Evolutionary conservation across 2,888 invertebrate genomes (phyloP), one percentile per base, ranked within the genome.

Genomic region (Anthoptus insignis): DNA sequence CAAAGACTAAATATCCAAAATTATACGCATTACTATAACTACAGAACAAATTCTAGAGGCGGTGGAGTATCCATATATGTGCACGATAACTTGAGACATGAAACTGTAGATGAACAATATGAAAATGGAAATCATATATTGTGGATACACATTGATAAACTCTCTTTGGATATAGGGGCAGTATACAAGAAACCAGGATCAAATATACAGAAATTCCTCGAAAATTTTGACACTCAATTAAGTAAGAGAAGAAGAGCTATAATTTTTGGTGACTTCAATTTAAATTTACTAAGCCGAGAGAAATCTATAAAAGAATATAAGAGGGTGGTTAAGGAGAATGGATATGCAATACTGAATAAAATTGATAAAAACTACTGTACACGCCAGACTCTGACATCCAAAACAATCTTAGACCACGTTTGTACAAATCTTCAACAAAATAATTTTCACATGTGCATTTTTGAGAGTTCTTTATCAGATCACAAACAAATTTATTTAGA

Each of bases 51-150:
- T 11, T 19, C 13, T 7, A 57, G 21, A 37, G 57, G 57, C 13
- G 57, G 57, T 29, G 57, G 57, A 29, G 57, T 57, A 3, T 76
- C 75, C 1, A 71, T 71, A 7, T 76, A 61, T 57, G 66, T 72
- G 0, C 75, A 74, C 21, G 68, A 73, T 8, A 59, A 49, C 19
- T 8, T 77, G 8, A 70, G 69, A 49, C 66, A 42, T 24, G 16
- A 58, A 2, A 22, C 42, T 9, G 13, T 57, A 22, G 52, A 64
- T 22, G 42, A 64, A 29, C 29, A 39, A 22, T 52, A 21, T 42
- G 39, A 50, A n/a, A 14, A 57, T 32, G 57, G 64, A 0, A 64
- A 64, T 24, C 52, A 64, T 9, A 27, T 50, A 5, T 19, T 64
- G n/a, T 65, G 65, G 59, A 50, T 60, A 56, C 54, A 60, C 16